Evolutionary conservation across 1,140 invertebrate genomes (phyloP), one percentile per base, ranked within the genome.

Genomic region (Stegodyphus dumicola): DNA sequence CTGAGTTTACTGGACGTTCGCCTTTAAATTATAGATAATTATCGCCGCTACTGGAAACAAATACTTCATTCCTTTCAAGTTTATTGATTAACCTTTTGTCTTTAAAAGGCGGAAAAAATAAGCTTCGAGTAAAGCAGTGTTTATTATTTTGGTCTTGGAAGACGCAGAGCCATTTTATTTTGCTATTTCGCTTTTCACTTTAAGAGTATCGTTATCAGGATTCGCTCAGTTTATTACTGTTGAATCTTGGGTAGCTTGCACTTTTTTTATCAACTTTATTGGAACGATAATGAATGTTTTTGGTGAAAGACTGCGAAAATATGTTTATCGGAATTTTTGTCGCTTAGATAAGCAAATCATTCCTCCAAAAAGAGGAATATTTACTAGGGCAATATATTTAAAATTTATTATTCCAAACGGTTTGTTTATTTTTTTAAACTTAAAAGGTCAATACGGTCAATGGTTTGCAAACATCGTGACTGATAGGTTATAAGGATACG

Each of bases 21-120:
- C 65, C 66, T 85, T 85, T 85, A 85, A 85, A 85, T 85, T 85
- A 85, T 77, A 85, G 73, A 85, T 85, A 85, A 85, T 85, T 85
- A 85, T 60, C 65, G 51, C 81, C 74, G 79, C 79, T 81, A 81
- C 79, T 81, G 81, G 81, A 85, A 85, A 85, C 81, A 85, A 85
- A 85, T 85, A 85, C 81, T 85, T 77, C 81, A 85, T 85, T 70
- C 81, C 60, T 74, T 77, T 77, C 81, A 85, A 77, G 73, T 85
- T 76, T 85, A 85, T 85, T 76, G 81, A 85, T 85, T 70, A 85
- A 81, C 10, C 60, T 65, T 78, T 78, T 9, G 53, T n/a, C 60
- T 77, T 77, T 65, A 66, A 64, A 73, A 33, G 48, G 48, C 51
- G 70, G 10, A 65, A 54, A 66, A 81, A 74, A 53, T 65, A 17